Conservation (phyloP, 1,140 invertebrate genomes). For the Drosophila malerkotliana region DNA sequence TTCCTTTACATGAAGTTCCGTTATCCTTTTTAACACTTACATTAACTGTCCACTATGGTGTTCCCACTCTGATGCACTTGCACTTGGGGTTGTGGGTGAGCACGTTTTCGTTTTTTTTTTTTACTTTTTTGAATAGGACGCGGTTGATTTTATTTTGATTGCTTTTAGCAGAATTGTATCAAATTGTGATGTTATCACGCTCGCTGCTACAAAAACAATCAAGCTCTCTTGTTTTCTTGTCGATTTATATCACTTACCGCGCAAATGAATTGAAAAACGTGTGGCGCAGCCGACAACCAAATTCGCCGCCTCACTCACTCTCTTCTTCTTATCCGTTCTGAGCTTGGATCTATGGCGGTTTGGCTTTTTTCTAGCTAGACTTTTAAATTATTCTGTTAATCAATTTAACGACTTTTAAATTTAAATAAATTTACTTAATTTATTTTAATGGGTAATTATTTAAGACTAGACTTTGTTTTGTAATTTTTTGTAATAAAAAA, state of each 20-base stretch:
- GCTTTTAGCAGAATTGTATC: background rate
- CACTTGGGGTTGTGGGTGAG: slow-evolving; percentile 17
- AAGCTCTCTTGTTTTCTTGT: background rate
- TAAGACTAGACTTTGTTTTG: too few relatives aligned
- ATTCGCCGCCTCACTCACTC: background rate
- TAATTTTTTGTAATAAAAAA: too few relatives aligned
- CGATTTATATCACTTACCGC: background rate
- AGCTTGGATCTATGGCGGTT: background rate
- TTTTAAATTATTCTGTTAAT: background rate
- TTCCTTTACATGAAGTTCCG: background rate
- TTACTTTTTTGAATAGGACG: slow-evolving; percentile 1
- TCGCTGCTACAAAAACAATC: background rate
- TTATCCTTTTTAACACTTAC: background rate
- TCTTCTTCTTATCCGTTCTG: background rate
- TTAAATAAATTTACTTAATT: too few relatives aligned
- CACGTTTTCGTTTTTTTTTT: slow-evolving; percentile 1
- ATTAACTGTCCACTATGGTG: background rate
- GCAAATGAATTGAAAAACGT: slow-evolving; percentile 3
- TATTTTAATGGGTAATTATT: too few relatives aligned
- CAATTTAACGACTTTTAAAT: too few relatives aligned
- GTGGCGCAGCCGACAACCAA: slow-evolving; percentile 1
- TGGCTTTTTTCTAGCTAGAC: background rate
- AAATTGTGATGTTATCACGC: background rate
- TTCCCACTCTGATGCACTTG: background rate
- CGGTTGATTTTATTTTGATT: slow-evolving; percentile 1